Conservation (phyloP, 2,797 vertebrate genomes). For the Erethizon dorsatum region DNA sequence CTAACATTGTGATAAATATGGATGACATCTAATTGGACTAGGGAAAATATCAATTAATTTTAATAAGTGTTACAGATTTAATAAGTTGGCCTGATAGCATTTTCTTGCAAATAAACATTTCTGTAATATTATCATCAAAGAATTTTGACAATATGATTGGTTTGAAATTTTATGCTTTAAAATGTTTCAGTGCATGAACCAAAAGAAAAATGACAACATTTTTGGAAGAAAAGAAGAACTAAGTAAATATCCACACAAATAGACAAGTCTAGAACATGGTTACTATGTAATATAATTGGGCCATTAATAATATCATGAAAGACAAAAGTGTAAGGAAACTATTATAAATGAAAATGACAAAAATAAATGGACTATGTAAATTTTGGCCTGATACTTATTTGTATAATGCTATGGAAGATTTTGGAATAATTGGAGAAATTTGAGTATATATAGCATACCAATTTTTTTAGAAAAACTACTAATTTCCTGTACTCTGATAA, state of each 20-base stretch:
- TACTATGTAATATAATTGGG: not conserved
- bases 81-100: not conserved
- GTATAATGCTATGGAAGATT: not conserved
- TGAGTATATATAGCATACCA: not conserved
- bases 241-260: not conserved
- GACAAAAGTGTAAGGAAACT: not conserved
- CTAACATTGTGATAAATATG: not conserved
- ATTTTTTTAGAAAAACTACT: not conserved
- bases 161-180: not conserved
- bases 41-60: not conserved
- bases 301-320: not conserved
- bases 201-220: not conserved
- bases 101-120: not conserved
- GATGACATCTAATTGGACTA: not conserved
- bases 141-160: not conserved
- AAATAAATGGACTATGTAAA: not conserved
- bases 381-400: not conserved
- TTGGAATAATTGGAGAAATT: not conserved
- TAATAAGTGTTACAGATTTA: not conserved
- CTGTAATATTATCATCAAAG: not conserved
- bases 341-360: not conserved
- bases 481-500: not conserved
- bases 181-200: not conserved
- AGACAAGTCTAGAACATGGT: not conserved
- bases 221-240: not conserved